Percentiles rank a stretch among this genome's conserved stretches.
Conservation (phyloP, 2,888 invertebrate species). For the Apodemia duryi region DNA sequence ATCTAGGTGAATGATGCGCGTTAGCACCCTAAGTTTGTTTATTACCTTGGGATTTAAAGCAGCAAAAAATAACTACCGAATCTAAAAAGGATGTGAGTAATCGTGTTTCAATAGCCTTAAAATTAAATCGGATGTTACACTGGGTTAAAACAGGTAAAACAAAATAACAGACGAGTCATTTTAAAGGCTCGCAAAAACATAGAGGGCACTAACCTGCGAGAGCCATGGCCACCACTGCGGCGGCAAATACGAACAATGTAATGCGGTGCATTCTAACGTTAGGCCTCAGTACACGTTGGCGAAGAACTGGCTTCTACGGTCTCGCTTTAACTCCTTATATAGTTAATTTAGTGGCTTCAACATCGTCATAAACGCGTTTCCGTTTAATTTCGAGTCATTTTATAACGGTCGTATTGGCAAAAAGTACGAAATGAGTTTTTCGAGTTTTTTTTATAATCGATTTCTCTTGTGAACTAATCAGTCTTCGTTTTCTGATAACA, state of each 20-base stretch:
- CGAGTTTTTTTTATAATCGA: neutral
- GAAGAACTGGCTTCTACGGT: conserved; percentile 56
- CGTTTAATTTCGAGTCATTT: conserved; percentile 16
- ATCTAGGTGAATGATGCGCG: neutral
- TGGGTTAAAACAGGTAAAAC: conserved; percentile 41
- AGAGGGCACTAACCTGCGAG: conserved; percentile 73
- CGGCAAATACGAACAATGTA: conserved; percentile 55
- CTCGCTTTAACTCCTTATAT: conserved; percentile 55
- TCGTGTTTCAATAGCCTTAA: conserved; percentile 24
- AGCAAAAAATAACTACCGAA: neutral
- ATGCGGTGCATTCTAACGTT: conserved; percentile 58
- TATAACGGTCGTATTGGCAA: conserved; percentile 25
- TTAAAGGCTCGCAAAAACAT: conserved; percentile 49
- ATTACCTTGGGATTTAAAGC: neutral
- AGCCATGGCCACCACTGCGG: conserved; percentile 56
- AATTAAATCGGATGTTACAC: conserved; percentile 44
- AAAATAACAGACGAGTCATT: conserved; percentile 38
- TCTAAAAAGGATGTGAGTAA: conserved; percentile 18
- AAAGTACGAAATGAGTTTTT: conserved; percentile 17
- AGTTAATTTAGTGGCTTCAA: conserved; percentile 28
- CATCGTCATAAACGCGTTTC: conserved; percentile 8
- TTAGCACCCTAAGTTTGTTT: neutral
- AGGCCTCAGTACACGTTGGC: conserved; percentile 42
- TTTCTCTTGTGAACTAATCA: neutral
- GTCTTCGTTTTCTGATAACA: neutral